These are phyloP conservation scores for Slavum lentiscoides DNA, from an alignment of 2,888 invertebrate genomes.

Conservation along the genomic window DNA sequence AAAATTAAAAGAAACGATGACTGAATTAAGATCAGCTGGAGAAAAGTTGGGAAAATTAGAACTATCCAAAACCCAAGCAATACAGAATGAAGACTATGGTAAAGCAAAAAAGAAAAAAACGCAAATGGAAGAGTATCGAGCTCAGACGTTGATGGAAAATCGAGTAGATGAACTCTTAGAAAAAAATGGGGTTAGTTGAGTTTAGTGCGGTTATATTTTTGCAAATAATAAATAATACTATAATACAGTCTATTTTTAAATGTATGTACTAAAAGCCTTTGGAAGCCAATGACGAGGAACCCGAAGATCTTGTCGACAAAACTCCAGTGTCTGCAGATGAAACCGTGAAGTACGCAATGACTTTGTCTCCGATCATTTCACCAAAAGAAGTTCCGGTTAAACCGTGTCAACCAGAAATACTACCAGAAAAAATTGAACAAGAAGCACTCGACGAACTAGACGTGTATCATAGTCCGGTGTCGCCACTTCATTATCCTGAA, in stretches of 20 bases:
- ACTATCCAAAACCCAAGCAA: slow-evolving; percentile 88
- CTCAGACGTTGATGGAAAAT: slow-evolving; percentile 74
- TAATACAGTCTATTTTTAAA: not conserved
- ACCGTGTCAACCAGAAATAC: slow-evolving; percentile 17
- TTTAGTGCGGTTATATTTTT: not conserved
- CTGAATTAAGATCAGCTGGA: slow-evolving; percentile 80
- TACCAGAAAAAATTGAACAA: slow-evolving; percentile 26
- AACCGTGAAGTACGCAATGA: not conserved
- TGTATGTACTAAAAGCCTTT: slow-evolving; percentile 61
- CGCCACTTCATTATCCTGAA: slow-evolving; percentile 61
- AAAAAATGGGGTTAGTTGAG: slow-evolving; percentile 68
- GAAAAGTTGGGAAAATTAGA: slow-evolving; percentile 89
- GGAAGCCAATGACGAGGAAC: slow-evolving; percentile 67
- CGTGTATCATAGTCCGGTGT: slow-evolving; percentile 62
- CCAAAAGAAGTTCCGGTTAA: slow-evolving; percentile 27
- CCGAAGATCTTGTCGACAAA: slow-evolving; percentile 60
- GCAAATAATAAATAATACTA: not conserved
- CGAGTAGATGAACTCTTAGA: slow-evolving; percentile 80
- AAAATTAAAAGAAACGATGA: slow-evolving; percentile 83
- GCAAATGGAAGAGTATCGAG: slow-evolving; percentile 83
- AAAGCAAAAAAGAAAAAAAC: slow-evolving; percentile 85
- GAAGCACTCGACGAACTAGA: slow-evolving; percentile 57
- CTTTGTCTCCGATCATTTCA: slow-evolving; percentile 8
- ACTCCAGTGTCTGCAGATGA: slow-evolving; percentile 36
- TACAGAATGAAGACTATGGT: slow-evolving; percentile 90